Percentiles rank a stretch among this genome's conserved stretches.
Evolutionary conservation across 2,888 invertebrate genomes (phyloP).

Genomic region (Phortica okadai): DNA sequence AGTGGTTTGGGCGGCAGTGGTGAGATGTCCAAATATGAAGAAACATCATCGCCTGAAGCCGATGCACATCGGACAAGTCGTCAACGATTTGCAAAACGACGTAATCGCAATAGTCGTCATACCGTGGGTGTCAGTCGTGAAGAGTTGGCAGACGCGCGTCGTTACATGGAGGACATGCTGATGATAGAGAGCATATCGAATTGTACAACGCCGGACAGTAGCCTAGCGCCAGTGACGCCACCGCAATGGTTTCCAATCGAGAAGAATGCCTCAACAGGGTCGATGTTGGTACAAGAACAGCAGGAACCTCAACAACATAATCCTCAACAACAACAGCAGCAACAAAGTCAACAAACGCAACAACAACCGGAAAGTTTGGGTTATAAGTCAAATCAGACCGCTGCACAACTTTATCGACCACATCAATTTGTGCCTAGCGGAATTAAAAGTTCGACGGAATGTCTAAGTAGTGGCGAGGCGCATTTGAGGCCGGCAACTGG

Average conservation of each 20-base stretch:
- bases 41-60: conserved; percentile 66
- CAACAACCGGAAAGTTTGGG: background rate
- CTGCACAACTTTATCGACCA: conserved; percentile 67
- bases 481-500: conserved; percentile 1
- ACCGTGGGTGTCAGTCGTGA: conserved; percentile 90
- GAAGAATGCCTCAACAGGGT: conserved; percentile 78
- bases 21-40: conserved; percentile 44
- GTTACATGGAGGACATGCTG: conserved; percentile 83
- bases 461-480: conserved; percentile 19
- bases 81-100: conserved; percentile 78
- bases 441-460: conserved; percentile 50
- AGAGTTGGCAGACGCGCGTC: conserved; percentile 87
- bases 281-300: conserved; percentile 60
- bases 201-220: conserved; percentile 62
- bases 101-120: conserved; percentile 83
- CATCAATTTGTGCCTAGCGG: conserved; percentile 72
- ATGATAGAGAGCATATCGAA: conserved; percentile 74
- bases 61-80: conserved; percentile 73
- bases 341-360: conserved; percentile 1
- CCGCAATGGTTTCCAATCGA: conserved; percentile 70
- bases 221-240: conserved; percentile 48
- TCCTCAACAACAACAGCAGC: background rate
- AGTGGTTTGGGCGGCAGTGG: conserved; percentile 2
- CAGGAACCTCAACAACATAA: conserved; percentile 41
- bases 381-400: conserved; percentile 22